Evolutionary conservation across 2,888 invertebrate genomes (phyloP), one percentile per base, ranked within the genome.

Genomic region (Panzeria rudis): DNA sequence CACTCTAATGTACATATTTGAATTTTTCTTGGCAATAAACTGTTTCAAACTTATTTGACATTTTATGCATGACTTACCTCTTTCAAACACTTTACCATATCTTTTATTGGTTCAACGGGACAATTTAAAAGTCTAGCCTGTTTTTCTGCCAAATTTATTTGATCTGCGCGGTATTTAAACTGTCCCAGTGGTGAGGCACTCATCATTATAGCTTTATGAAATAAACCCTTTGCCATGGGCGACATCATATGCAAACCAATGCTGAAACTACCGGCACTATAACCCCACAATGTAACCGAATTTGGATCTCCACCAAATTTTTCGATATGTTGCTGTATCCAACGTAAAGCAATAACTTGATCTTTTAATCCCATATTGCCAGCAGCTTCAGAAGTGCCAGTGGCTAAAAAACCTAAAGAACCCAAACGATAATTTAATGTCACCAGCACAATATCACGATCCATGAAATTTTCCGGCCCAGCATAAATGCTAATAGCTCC

Each of bases 311-410:
- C 96, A 0, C 96, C 95, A 87, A 96, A 96, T 0, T 93, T 90
- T 0, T 91, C 93, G 76, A 96, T 95, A 88, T 96, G 95, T 23
- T 93, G 90, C 87, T 94, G 93, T 3, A 96, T 93, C 95, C 95
- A 96, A 87, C 94, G 93, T 64, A 96, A 90, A 0, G 94, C 95
- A 0, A 93, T 90, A 1, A 95, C 95, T 91, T 96, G 96, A 90
- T 96, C 96, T 89, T 95, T 96, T 61, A 95, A 91, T 0, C 95
- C 96, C 56, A 94, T 94, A 91, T 96, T 96, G 5, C 96, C 96
- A 0, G 95, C 95, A 0, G 95, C 95, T 23, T 94, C 92, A 20
- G 93, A 93, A 76, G 94, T 95, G 0, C 95, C 95, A 0, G 95
- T 95, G 86, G 95, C 94, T 62, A 95, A 88, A 89, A 94, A 95